A percentile compares a stretch with the other conserved stretches of the same genome.
Conservation (phyloP, 2,797 vertebrate genomes). For the Sebastes diaconus region DNA sequence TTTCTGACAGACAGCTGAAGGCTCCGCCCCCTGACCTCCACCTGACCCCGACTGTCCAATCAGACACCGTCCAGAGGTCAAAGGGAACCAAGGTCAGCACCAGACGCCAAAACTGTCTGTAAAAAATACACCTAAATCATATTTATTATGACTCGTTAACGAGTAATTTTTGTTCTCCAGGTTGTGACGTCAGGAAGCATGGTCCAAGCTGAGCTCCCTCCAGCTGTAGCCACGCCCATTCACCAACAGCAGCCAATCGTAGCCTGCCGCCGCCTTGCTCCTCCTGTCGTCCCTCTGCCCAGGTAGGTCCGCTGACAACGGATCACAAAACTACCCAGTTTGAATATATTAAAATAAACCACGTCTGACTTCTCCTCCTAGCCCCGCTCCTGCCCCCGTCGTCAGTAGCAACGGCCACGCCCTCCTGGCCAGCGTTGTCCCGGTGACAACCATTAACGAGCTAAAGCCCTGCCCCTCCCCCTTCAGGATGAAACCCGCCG, state of each 20-base stretch:
- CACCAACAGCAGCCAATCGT: constrained; percentile 64
- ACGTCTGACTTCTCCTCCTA: neutral
- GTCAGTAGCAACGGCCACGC: constrained; percentile 10
- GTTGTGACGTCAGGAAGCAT: constrained; percentile 85
- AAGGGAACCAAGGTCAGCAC: constrained; percentile 60
- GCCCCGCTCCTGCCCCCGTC: neutral
- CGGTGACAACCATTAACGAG: constrained; percentile 67
- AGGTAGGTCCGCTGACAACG: constrained; percentile 34
- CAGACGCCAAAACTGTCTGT: fast-evolving
- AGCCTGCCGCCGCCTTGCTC: constrained; percentile 46
- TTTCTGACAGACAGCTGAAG: constrained; percentile 89
- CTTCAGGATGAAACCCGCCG: constrained; percentile 96
- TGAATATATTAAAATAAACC: neutral
- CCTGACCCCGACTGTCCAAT: constrained; percentile 80
- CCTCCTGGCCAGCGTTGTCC: neutral
- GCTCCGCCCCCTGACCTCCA: constrained; percentile 84
- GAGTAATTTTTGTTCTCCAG: constrained; percentile 8
- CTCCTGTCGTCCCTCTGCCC: constrained; percentile 45
- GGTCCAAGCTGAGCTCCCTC: constrained; percentile 88
- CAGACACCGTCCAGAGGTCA: constrained; percentile 75
- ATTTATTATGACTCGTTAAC: neutral
- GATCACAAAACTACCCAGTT: too few species aligned
- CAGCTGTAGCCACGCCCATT: constrained; percentile 76
- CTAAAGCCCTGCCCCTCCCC: constrained; percentile 89
- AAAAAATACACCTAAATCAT: neutral